phyloP scores from a whole-genome alignment of 2,113 vertebrate species.

The Gasterosteus nipponicus region DNA sequence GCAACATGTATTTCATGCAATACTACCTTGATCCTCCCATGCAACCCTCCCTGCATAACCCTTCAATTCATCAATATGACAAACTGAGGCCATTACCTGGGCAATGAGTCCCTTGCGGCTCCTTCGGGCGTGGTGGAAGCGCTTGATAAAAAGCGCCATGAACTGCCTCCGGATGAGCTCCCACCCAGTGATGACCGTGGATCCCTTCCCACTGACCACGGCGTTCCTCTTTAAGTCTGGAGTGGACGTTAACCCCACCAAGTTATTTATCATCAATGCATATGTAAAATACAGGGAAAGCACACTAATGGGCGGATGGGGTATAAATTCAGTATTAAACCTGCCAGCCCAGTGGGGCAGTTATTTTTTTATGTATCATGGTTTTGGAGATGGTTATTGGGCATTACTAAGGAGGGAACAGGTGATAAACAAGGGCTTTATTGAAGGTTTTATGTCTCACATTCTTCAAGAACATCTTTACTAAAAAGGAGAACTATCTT shows the following conservation, averaged over 20 bases:
- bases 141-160: constrained; percentile 93
- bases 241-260: constrained; percentile 41
- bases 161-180: constrained; percentile 93
- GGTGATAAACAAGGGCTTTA: constrained; percentile 12
- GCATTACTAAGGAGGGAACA: constrained; percentile 2
- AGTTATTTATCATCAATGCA: constrained; percentile 53
- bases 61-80: constrained; percentile 72
- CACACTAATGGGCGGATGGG: constrained; percentile 48
- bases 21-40: constrained; percentile 61
- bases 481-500: neutral
- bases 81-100: constrained; percentile 87
- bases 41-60: constrained; percentile 42
- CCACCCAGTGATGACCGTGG: constrained; percentile 88
- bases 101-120: constrained; percentile 97
- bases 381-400: neutral
- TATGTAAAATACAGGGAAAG: constrained; percentile 35
- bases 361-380: neutral
- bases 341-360: constrained; percentile 20
- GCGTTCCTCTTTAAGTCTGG: constrained; percentile 85
- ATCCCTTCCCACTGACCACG: constrained; percentile 88
- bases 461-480: neutral
- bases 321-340: constrained; percentile 30
- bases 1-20: constrained; percentile 62
- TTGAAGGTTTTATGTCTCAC: neutral
- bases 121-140: constrained; percentile 92